Evolutionary conservation across 2,797 vertebrate species (phyloP).

Genomic region (Cyclopterus lumpus): DNA sequence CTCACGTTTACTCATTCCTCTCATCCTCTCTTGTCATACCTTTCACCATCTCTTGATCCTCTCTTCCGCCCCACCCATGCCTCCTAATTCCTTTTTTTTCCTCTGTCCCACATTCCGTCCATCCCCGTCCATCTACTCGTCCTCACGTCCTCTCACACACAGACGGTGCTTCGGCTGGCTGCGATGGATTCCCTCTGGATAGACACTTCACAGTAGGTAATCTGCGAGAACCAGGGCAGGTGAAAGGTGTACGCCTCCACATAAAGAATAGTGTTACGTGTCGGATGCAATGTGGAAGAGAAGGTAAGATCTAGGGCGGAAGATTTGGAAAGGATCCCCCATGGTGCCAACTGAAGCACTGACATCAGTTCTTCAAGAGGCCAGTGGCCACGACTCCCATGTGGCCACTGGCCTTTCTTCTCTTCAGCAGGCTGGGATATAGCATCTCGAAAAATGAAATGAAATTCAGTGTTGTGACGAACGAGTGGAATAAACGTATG

Average conservation of each 20-base stretch:
- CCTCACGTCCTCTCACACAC: conserved; percentile 37
- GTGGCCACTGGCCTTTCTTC: background rate
- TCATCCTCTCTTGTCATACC: conserved; percentile 55
- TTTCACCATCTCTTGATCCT: conserved; percentile 65
- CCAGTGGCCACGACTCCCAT: background rate
- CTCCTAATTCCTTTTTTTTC: conserved; percentile 52
- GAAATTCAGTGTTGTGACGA: background rate
- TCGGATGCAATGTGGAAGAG: conserved; percentile 22
- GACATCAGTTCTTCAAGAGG: background rate
- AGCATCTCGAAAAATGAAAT: background rate
- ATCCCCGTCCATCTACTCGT: conserved; percentile 32
- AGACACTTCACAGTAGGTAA: conserved; percentile 77
- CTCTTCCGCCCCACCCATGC: conserved; percentile 29
- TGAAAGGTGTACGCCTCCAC: conserved; percentile 75
- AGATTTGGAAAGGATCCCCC: conserved; percentile 4
- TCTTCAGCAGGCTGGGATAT: background rate
- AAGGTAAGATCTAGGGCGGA: conserved; percentile 14
- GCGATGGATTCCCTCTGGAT: conserved; percentile 82
- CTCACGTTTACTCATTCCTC: conserved; percentile 33
- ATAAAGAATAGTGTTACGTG: conserved; percentile 22
- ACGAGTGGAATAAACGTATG: background rate
- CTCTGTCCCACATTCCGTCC: conserved; percentile 20
- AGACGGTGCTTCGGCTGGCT: conserved; percentile 36
- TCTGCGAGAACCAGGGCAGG: conserved; percentile 82
- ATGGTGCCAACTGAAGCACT: background rate